These are phyloP conservation scores for Calliopsis andreniformis DNA, from an alignment of 1,140 invertebrate genomes.

Conservation along the genomic window DNA sequence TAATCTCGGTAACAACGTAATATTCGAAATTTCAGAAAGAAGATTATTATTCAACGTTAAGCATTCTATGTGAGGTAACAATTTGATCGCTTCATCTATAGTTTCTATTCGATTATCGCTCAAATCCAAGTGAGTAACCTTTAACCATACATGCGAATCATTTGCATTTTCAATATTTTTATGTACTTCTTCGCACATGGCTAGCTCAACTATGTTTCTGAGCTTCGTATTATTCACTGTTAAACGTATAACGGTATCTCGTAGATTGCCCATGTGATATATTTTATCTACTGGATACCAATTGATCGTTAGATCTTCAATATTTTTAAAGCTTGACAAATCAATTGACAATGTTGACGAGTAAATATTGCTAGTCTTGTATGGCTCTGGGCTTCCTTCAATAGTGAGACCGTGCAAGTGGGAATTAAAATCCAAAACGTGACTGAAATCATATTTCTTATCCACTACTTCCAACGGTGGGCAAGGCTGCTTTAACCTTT, in stretches of 20 bases:
- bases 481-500: constrained; percentile 92
- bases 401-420: constrained; percentile 87
- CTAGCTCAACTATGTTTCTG: constrained; percentile 85
- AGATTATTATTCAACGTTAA: constrained; percentile 90
- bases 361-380: constrained; percentile 91
- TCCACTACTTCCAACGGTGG: constrained; percentile 87
- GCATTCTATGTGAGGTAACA: constrained; percentile 88
- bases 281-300: constrained; percentile 86
- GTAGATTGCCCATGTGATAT: constrained; percentile 85
- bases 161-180: constrained; percentile 79
- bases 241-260: constrained; percentile 85
- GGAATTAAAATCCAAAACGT: constrained; percentile 94
- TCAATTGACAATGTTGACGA: constrained; percentile 91
- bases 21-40: constrained; percentile 88
- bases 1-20: constrained; percentile 89
- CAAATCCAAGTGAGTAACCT: constrained; percentile 85
- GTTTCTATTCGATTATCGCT: constrained; percentile 89
- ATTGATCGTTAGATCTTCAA: constrained; percentile 84
- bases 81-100: constrained; percentile 90
- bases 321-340: constrained; percentile 89
- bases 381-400: constrained; percentile 84
- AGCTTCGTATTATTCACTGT: constrained; percentile 84
- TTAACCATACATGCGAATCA: constrained; percentile 79
- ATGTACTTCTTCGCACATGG: constrained; percentile 90
- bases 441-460: constrained; percentile 91